Evolutionary conservation across 2,113 vertebrate species (phyloP).

Genomic region (Dipodomys spectabilis): DNA sequence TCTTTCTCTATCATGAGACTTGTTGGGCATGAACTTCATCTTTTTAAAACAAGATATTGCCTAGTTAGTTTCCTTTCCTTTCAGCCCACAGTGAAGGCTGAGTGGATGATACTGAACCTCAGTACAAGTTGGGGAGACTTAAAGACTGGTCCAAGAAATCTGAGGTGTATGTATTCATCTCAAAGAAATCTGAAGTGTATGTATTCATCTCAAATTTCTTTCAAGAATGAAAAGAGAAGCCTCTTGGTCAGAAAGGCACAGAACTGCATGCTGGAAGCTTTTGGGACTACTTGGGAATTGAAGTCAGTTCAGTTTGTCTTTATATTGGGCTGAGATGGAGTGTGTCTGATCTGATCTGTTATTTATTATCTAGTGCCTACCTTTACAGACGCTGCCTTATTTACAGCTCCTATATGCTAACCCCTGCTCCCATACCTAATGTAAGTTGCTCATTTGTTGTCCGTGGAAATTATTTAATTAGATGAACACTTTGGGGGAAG

Average conservation of each 20-base stretch:
- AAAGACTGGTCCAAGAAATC: conserved; percentile 13
- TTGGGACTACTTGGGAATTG: conserved; percentile 39
- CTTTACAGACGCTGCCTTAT: conserved; percentile 5
- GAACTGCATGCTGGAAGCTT: conserved; percentile 30
- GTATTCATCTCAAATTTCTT: conserved; percentile 53
- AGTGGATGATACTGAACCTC: neutral
- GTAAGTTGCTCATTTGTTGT: conserved; percentile 61
- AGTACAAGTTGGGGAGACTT: neutral
- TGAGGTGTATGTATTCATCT: neutral
- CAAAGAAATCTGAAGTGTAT: neutral
- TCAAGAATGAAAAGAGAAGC: conserved; percentile 44
- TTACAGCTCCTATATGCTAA: neutral
- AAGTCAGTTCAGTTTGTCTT: conserved; percentile 25
- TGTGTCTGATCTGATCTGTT: neutral
- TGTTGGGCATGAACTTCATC: neutral
- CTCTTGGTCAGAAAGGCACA: conserved; percentile 38
- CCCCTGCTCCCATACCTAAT: conserved; percentile 1
- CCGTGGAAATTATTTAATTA: conserved; percentile 57
- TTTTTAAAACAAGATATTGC: neutral
- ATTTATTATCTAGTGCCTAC: conserved; percentile 8
- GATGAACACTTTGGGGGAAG: conserved; percentile 33
- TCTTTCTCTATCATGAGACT: neutral
- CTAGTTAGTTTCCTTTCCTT: conserved; percentile 7
- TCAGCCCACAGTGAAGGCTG: neutral
- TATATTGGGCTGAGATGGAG: neutral